phyloP scores from a whole-genome alignment of 37 sponge, comb jelly and placozoan species.

The Halisarca cf. caerulea region DNA sequence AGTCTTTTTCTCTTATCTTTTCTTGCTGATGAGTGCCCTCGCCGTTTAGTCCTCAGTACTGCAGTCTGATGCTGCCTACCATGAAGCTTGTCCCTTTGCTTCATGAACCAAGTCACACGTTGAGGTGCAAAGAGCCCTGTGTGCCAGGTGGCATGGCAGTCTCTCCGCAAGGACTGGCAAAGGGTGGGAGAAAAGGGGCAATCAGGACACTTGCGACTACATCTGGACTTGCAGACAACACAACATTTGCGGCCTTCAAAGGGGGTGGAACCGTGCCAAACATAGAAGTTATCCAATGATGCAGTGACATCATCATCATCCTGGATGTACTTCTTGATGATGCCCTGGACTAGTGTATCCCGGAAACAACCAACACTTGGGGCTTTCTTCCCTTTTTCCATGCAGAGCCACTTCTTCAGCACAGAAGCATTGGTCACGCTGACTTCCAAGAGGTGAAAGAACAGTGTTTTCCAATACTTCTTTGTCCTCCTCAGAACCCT shows the following conservation, averaged over 20 bases:
- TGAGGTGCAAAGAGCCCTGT: too few species aligned
- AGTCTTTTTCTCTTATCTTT: too few species aligned
- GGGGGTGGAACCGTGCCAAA: not conserved
- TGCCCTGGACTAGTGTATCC: not conserved
- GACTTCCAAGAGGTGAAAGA: constrained; percentile 19
- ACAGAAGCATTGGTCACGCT: not conserved
- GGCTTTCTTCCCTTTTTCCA: not conserved
- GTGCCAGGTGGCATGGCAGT: not conserved
- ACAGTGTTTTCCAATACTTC: constrained; percentile 30
- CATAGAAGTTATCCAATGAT: not conserved
- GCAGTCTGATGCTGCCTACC: too few species aligned
- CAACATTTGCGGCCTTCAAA: not conserved
- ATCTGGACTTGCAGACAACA: not conserved
- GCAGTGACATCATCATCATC: not conserved
- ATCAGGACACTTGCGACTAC: not conserved
- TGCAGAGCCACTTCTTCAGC: not conserved
- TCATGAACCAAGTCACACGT: too few species aligned
- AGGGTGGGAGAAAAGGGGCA: not conserved
- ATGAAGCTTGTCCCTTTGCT: too few species aligned
- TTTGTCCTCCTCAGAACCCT: constrained; percentile 1
- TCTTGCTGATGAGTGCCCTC: too few species aligned
- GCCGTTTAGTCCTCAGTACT: too few species aligned
- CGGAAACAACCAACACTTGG: not conserved
- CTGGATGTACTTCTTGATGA: not conserved
- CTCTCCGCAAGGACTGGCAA: not conserved